phyloP scores from a whole-genome alignment of 2,888 invertebrate genomes.

The Osmoderma eremita region DNA sequence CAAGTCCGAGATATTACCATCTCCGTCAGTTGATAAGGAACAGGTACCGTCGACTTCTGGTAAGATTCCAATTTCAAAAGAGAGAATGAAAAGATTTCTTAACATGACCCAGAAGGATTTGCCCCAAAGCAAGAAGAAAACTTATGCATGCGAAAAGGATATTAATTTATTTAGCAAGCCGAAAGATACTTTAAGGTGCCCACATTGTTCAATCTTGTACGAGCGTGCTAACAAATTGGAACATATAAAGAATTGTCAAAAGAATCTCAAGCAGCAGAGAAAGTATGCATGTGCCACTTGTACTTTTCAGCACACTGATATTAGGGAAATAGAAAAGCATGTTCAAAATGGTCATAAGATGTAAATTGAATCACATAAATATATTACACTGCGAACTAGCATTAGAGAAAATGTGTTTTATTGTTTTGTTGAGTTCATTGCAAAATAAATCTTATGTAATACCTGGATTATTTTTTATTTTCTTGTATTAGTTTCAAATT shows the following conservation, averaged over 20 bases:
- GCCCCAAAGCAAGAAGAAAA: conserved; percentile 47
- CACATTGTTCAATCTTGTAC: conserved; percentile 55
- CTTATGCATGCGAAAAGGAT: conserved; percentile 52
- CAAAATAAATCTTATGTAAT: not conserved
- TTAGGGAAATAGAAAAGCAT: conserved; percentile 55
- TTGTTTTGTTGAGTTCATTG: not conserved
- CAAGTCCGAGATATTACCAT: not conserved
- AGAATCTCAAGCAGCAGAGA: conserved; percentile 45
- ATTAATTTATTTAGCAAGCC: conserved; percentile 53
- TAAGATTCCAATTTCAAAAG: conserved; percentile 73
- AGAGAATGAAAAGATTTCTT: conserved; percentile 55
- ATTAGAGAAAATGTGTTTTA: conserved; percentile 3
- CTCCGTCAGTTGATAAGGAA: not conserved
- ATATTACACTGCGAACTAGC: not conserved
- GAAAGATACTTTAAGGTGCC: conserved; percentile 58
- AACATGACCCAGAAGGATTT: conserved; percentile 55
- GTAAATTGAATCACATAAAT: not conserved
- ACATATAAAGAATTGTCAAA: conserved; percentile 54
- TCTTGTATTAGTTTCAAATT: not conserved
- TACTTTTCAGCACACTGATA: conserved; percentile 54
- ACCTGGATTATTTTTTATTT: not conserved
- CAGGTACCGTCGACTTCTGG: conserved; percentile 65
- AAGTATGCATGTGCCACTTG: conserved; percentile 58
- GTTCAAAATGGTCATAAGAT: conserved; percentile 42
- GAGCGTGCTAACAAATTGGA: conserved; percentile 52